Base-by-base conservation (phyloP, 2,113 vertebrate species). In the Calidris pygmaea region DNA sequence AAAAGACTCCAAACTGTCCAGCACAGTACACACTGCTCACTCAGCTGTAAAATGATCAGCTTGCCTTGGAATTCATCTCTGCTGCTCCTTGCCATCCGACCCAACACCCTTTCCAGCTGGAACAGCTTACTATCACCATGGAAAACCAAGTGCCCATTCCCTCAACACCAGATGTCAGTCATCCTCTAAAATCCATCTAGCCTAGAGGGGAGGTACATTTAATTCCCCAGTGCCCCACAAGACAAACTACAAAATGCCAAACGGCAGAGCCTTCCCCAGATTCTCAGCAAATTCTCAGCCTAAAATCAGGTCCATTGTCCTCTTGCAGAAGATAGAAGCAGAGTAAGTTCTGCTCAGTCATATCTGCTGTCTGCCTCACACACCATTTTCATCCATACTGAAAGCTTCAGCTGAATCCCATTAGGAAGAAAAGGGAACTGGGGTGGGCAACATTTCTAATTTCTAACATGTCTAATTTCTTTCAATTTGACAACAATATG, bases 131-230 rank as follows among this genome's bases (percentile, higher is more conserved):
- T 74, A 7, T 60, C 76, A 77, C 68, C 75, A 60, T 65, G 59
- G 88, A 95, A 96, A 96, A 94, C 18, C 79, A 74, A 95, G 83
- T 68, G 72, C 70, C 93, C 90, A 52, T 94, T 96, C 93, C 92
- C 92, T 92, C 83, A 96, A 88, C 68, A 90, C 88, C 92, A 96
- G 95, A 95, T 96, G 96, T 95, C 93, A 95, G 72, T 96, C 93
- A 94, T 93, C 91, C 76, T 91, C 70, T 87, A 87, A 95, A 95
- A 95, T 91, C 58, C 72, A 68, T 92, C 85, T 77, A 83, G 75
- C 87, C 76, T 94, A 67, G 59, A 88, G 71, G 78, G 72, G 65
- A 84, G 14, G 47, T 70, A 67, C 9, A 48, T 85, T 78, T 82
- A 81, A 86, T 75, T 94, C 87, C 60, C 63, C 16, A 37, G 34